Percentiles rank a stretch among this genome's conserved stretches.
phyloP scores from a whole-genome alignment of 2,797 vertebrate species.

The Ctenopoma kingsleyae region DNA sequence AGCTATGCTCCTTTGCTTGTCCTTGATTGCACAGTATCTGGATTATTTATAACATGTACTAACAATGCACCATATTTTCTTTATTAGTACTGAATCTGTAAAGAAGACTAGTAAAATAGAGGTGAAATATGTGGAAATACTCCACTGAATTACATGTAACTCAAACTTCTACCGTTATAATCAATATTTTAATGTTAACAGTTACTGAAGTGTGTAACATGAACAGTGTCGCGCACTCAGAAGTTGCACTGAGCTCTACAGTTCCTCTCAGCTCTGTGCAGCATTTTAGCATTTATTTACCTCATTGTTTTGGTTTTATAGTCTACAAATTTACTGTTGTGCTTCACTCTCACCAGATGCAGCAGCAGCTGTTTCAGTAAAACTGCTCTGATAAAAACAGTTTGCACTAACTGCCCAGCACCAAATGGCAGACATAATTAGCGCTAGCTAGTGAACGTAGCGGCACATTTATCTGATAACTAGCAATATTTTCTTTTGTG shows the following conservation, averaged over 20 bases:
- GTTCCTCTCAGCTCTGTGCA: not conserved
- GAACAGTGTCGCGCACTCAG: not conserved
- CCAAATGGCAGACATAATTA: not conserved
- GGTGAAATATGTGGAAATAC: no score
- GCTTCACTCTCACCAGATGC: not conserved
- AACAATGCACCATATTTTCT: not conserved
- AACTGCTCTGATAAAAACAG: not conserved
- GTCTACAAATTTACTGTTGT: not conserved
- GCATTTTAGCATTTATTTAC: not conserved
- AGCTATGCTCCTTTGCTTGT: not conserved
- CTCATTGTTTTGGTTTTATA: not conserved
- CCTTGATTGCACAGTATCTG: slow-evolving; percentile 3
- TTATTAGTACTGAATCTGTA: not conserved
- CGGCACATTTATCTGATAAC: not conserved
- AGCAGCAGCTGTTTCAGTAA: not conserved
- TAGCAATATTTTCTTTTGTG: not conserved
- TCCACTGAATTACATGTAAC: no score
- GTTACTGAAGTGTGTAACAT: not conserved
- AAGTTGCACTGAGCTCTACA: not conserved
- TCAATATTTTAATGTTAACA: no score
- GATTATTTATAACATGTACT: no score
- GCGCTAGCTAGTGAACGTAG: not conserved
- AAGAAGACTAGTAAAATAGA: not conserved
- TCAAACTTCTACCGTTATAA: no score
- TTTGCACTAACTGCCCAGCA: not conserved